Base-by-base conservation (phyloP, 2,113 vertebrate species). In the Stegastes partitus region DNA sequence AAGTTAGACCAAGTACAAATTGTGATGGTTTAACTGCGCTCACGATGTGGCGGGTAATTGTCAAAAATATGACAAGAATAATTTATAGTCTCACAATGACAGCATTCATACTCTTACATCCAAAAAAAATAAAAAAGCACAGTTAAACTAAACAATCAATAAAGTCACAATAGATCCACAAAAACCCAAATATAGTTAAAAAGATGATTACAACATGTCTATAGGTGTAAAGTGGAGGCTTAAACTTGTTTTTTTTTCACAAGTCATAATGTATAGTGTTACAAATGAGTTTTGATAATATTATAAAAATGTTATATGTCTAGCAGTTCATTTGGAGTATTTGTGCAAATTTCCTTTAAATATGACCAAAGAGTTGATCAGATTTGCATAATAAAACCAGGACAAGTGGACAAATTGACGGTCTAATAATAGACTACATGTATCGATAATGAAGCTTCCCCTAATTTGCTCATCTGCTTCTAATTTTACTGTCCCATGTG, bases 391-490 rank as follows among this genome's bases (percentile, higher is more conserved):
- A 39, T 11, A 64, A 58, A 9, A 23, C 68, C 64, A n/a, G 5
- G 51, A 26, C 49, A 53, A 2, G 74, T n/a, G 54, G 49, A 67
- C 21, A 45, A 28, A 70, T 26, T 58, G 56, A 34, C 23, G 53
- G 47, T 11, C 28, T 58, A 18, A 71, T 69, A 78, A 66, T 28
- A 74, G 15, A 54, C 22, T 54, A 3, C 31, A 62, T 62, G 10
- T 81, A 79, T 83, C 49, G 62, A 72, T 77, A 77, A 74, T 71
- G 66, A 1, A 63, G 51, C 47, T 26, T 76, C 45, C 73, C 64
- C 65, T 63, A 57, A 79, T 79, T 47, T 74, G 53, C 57, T 51
- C 25, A 44, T 28, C 68, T 64, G 58, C 45, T 74, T 82, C 68
- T 82, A 39, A 82, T 73, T 57, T 10, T 49, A 26, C 63, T 47